Evolutionary conservation across 1,140 invertebrate genomes (phyloP), one percentile per base, ranked within the genome.

Genomic region (Pachyrhynchus sulphureomaculatus): DNA sequence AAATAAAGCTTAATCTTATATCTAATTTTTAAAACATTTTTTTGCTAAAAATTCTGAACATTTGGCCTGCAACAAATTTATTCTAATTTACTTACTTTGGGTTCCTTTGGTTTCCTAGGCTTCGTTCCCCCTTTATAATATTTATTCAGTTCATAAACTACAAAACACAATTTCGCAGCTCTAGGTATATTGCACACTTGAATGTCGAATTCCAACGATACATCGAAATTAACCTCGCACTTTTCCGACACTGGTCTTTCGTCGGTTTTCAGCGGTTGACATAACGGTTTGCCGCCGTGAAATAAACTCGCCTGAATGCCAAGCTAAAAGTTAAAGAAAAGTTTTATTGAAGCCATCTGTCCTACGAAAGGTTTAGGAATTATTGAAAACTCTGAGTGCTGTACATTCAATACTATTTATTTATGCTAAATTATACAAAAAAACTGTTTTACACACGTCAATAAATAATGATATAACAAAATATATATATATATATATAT

Each of bases 121-220:
- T 87, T 88, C 10, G 82, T 74, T 39, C 84, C 84, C 12, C 12
- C 12, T n/a, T 92, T 67, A 18, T 70, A 69, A 68, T 79, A 84
- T 70, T 89, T 91, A 13, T 84, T 85, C 37, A 92, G 85, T 78
- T 93, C 93, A 73, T 93, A 96, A 10, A 97, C 83, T 4, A 91
- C 92, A 66, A 96, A 85, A 76, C 94, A 96, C 0, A 98, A 78
- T 37, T 92, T 82, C 1, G 93, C 90, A 86, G 91, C 93, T 29
- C 92, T 82, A 0, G 94, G 94, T 69, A 96, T 83, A 77, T 96
- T 91, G 62, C 85, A 83, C 42, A 95, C 85, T 78, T 86, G 82
- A 51, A 92, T 88, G 64, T 93, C 87, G 75, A 96, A 96, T 44
- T 80, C 83, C 0, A 96, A 74, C 32, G 84, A 84, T 69, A 94